Conservation (phyloP, 2,888 invertebrate species). For the Chesias legatella region DNA sequence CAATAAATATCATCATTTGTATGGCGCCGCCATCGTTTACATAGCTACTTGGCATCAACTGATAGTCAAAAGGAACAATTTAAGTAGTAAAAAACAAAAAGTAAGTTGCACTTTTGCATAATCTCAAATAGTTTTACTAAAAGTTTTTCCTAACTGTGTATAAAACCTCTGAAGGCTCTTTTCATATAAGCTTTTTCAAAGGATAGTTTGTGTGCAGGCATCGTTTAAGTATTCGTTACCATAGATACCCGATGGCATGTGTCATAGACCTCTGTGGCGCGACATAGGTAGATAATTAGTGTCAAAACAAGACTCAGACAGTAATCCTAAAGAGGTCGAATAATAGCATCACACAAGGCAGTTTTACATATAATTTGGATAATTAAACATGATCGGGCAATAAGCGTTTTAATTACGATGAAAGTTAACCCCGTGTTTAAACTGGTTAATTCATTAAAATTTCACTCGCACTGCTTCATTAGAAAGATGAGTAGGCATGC, state of each 20-base stretch:
- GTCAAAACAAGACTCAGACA: slow-evolving; percentile 60
- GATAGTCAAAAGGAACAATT: no score
- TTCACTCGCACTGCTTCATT: slow-evolving; percentile 46
- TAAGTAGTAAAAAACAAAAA: slow-evolving; percentile 14
- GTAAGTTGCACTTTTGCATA: slow-evolving; percentile 9
- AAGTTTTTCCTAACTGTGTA: slow-evolving; percentile 42
- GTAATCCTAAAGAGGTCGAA: slow-evolving; percentile 56
- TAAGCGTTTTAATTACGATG: slow-evolving; percentile 36
- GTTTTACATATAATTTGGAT: slow-evolving; percentile 35
- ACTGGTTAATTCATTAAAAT: slow-evolving; percentile 52
- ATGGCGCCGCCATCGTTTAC: no score
- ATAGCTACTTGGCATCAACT: no score
- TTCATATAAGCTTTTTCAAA: slow-evolving; percentile 48
- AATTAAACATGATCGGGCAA: slow-evolving; percentile 32
- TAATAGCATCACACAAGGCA: slow-evolving; percentile 43
- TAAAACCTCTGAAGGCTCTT: slow-evolving; percentile 43
- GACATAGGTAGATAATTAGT: no score
- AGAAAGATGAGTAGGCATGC: slow-evolving; percentile 37
- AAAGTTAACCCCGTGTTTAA: slow-evolving; percentile 33
- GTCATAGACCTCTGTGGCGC: slow-evolving; percentile 70
- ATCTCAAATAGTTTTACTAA: slow-evolving; percentile 13
- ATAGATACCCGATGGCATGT: slow-evolving; percentile 64
- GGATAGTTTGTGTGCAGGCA: slow-evolving; percentile 44
- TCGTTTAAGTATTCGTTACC: slow-evolving; percentile 59
- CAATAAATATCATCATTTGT: no score